Base-by-base conservation (phyloP, 1,140 invertebrate species). In the Drosophila simulans region DNA sequence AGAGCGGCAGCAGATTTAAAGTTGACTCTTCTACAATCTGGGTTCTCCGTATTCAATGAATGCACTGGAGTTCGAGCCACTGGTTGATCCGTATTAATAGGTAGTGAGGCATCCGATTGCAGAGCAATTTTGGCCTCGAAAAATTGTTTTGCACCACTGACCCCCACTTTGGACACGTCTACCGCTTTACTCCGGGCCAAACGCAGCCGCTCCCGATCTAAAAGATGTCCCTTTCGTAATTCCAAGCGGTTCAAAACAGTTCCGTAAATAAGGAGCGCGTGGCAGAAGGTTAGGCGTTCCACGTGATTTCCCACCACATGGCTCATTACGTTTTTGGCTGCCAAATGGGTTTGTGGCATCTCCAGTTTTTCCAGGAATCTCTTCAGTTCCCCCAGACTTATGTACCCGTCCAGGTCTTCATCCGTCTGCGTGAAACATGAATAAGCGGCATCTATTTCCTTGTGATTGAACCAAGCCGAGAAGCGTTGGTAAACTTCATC, bases 121-220 rank as follows among this genome's bases (percentile, higher is more conserved):
- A 54, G n/a, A 0, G 83, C 60, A 25, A 88, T 88, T 39, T 82
- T 76, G 10, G 83, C 57, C 35, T 86, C 83, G 31, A 88, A 88
- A 15, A 88, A 86, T 0, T 27, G 45, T 5, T 57, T 78, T 5
- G 79, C 82, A 0, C 79, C 79, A 11, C 39, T 72, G 0, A 85
- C 81, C n/a, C 73, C 81, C 20, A 72, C 78, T 27, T 68, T 40
- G n/a, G 74, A 56, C 0, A 79, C 75, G 20, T 88, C 80, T 0
- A 82, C 46, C 1, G 42, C 31, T 2, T 48, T 22, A 0, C 5
- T 27, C 0, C 13, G 15, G 11, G 25, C 64, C 45, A 56, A 45
- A 1, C 56, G 49, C 8, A 45, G 25, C 13, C 17, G 37, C 2
- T 68, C 40, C 5, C 25, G 25, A n/a, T 56, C 34, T 1, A 20